phyloP scores from a whole-genome alignment of 2,888 invertebrate species.

The Hirtodrosophila trivittata region DNA sequence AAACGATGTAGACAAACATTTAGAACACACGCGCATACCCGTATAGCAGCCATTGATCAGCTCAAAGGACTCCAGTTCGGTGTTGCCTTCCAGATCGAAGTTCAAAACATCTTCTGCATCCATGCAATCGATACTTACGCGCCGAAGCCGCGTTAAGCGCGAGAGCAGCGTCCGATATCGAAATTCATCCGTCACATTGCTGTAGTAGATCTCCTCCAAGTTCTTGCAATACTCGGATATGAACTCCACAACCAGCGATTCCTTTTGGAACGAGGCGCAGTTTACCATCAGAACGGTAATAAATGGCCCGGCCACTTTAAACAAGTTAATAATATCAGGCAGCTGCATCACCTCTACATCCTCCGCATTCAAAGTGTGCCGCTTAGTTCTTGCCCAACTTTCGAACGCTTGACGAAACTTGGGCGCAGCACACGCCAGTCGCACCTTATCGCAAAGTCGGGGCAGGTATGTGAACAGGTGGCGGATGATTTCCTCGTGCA shows the following conservation, averaged over 20 bases:
- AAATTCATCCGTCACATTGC: conserved; percentile 64
- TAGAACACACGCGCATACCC: conserved; percentile 30
- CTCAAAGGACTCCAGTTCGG: conserved; percentile 55
- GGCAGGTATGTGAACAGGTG: conserved; percentile 49
- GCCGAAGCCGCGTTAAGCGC: conserved; percentile 40
- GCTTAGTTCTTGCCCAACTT: conserved; percentile 42
- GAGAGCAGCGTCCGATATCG: conserved; percentile 48
- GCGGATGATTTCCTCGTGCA: conserved; percentile 59
- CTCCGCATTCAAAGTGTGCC: conserved; percentile 31
- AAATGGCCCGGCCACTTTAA: conserved; percentile 56
- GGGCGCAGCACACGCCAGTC: conserved; percentile 47
- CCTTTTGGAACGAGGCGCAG: conserved; percentile 55
- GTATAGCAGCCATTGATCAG: conserved; percentile 66
- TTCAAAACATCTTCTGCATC: conserved; percentile 65
- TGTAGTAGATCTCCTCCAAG: conserved; percentile 52
- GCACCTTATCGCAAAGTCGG: conserved; percentile 49
- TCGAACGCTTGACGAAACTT: conserved; percentile 52
- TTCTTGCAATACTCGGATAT: conserved; percentile 57
- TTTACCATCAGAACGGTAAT: conserved; percentile 42
- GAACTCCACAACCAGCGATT: conserved; percentile 65
- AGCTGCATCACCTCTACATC: conserved; percentile 60
- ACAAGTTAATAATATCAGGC: conserved; percentile 61
- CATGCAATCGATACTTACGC: conserved; percentile 53
- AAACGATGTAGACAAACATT: not conserved
- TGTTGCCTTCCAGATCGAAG: conserved; percentile 51